These are phyloP conservation scores for Lumbricus terrestris DNA, from an alignment of 2,888 invertebrate genomes.

Conservation along the genomic window DNA sequence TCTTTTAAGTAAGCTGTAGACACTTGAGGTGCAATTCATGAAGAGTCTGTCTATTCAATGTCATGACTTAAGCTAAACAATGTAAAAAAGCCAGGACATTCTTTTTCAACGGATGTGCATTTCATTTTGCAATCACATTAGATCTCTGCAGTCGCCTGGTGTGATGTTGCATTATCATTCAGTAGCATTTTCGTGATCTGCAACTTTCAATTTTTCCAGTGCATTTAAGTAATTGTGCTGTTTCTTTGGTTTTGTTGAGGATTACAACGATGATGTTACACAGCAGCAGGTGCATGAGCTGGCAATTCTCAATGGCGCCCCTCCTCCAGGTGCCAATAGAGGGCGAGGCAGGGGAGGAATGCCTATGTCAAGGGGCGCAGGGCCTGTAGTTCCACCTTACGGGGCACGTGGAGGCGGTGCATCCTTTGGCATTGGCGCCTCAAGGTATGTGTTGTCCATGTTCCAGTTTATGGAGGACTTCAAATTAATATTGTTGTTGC, in stretches of 20 bases:
- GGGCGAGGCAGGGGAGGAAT: background rate
- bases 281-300: constrained; percentile 23
- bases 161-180: background rate
- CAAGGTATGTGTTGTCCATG: background rate
- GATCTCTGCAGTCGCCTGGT: background rate
- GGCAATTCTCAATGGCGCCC: constrained; percentile 17
- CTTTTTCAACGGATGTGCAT: background rate
- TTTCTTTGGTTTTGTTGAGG: background rate
- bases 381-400: background rate
- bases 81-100: too few relatives aligned
- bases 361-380: background rate
- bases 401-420: background rate
- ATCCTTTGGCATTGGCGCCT: background rate
- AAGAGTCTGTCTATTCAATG: background rate
- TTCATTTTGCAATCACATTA: background rate
- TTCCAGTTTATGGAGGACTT: background rate
- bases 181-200: background rate
- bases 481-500: background rate
- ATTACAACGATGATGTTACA: constrained; percentile 18
- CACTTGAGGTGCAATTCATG: background rate
- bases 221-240: background rate
- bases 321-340: background rate
- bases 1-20: background rate
- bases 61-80: background rate
- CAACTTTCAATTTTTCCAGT: background rate